Conservation (phyloP, 2,888 invertebrate genomes). For the Clusia tigrina region DNA sequence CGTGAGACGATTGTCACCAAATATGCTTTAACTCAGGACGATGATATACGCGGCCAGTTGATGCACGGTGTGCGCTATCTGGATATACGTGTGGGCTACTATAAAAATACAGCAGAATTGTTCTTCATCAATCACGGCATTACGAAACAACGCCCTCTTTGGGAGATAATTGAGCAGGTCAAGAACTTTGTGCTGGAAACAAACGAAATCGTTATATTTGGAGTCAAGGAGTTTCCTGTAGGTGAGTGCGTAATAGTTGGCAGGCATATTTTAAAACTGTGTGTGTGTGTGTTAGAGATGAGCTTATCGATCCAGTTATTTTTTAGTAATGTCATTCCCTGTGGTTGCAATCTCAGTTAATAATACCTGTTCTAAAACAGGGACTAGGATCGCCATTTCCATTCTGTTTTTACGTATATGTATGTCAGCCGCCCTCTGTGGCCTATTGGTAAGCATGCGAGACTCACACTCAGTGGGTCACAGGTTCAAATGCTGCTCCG, state of each 20-base stretch:
- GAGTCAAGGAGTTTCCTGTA: constrained; percentile 70
- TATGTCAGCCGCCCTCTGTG: no score
- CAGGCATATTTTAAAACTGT: neutral
- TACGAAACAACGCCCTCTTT: constrained; percentile 65
- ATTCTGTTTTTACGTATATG: no score
- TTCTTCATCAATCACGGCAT: constrained; percentile 70
- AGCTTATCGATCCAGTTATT: neutral
- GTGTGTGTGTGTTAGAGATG: neutral
- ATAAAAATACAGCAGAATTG: constrained; percentile 55
- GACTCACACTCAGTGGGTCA: no score
- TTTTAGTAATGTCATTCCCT: no score
- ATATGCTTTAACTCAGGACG: constrained; percentile 68
- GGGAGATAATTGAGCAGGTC: constrained; percentile 66
- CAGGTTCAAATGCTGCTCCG: no score
- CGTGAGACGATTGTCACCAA: constrained; percentile 65
- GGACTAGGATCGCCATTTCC: no score
- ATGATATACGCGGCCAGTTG: constrained; percentile 68
- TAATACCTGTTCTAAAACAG: neutral
- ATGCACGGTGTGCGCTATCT: constrained; percentile 70
- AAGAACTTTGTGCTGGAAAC: constrained; percentile 68
- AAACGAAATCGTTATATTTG: constrained; percentile 70
- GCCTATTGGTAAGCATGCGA: no score
- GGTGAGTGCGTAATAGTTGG: constrained; percentile 64
- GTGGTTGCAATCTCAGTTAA: neutral
- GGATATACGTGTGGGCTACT: constrained; percentile 70